Base-by-base conservation (phyloP, 1,140 invertebrate species). In the Argopecten irradians region DNA sequence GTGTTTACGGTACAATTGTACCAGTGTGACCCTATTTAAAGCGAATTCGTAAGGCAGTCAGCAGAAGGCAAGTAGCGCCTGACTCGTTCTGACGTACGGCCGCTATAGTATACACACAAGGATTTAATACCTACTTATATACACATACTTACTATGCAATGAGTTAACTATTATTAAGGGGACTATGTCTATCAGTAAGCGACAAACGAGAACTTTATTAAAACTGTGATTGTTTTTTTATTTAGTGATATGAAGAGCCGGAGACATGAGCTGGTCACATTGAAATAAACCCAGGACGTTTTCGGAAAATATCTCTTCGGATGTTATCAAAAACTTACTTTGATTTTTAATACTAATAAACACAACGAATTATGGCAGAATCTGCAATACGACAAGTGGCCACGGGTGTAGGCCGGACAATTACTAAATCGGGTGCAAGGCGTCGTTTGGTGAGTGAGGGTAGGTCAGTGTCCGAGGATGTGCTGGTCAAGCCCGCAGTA, bases 101-200 rank as follows among this genome's bases (percentile, higher is more conserved):
- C 28, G 55, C 55, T 28, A 71, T 55, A 55, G 43, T 55, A 55
- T 71, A 71, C 55, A 71, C 22, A 71, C 22, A n/a, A n/a, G 28
- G 22, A n/a, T 71, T 71, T n/a, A 71, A 71, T 71, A 71, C 22
- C 22, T 55, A 55, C n/a, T n/a, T 71, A 46, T 46, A 71, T 71
- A 71, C 55, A 71, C 55, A 71, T n/a, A 71, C 55, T 71, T 71
- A n/a, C 55, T 71, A 71, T 71, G 55, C 55, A 71, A 71, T 71
- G 55, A 71, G 55, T 71, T 71, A 16, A 71, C 22, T 71, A 11
- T 22, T 71, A 71, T 71, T 28, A 71, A 71, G 55, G 55, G 55
- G 55, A n/a, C 22, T 71, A 71, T 71, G 55, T 71, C 55, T 71
- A 71, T 71, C 2, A 71, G 55, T 71, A 71, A 71, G 55, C 55